Conservation (phyloP, 2,113 vertebrate genomes). For the Psilopogon haemacephalus region DNA sequence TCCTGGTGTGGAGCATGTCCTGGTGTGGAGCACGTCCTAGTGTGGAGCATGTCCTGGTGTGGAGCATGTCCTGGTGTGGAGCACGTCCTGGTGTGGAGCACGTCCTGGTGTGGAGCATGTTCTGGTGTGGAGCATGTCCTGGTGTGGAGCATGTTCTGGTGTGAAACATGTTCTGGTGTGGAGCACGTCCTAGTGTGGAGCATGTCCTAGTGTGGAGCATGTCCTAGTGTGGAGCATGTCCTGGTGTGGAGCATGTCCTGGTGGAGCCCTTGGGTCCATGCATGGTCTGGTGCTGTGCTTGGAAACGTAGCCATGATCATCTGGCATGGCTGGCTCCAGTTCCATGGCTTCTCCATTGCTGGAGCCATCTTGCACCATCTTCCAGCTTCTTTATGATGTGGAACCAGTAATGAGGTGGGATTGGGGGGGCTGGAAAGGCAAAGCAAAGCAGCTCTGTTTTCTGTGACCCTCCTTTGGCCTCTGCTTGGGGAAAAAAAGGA, state of each 20-base stretch:
- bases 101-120: not conserved
- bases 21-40: no score
- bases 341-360: not conserved
- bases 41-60: not conserved
- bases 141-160: no score
- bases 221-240: not conserved
- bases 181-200: not conserved
- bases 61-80: no score
- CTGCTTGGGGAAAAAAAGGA: not conserved
- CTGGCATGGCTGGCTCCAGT: no score
- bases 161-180: not conserved
- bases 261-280: not conserved
- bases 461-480: not conserved
- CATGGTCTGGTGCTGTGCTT: not conserved
- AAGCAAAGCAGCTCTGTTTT: not conserved
- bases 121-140: not conserved
- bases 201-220: no score
- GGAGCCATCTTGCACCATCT: not conserved
- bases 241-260: not conserved
- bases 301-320: fast-evolving
- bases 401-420: not conserved
- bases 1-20: no score
- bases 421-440: no score
- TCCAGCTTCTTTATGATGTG: not conserved
- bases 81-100: no score